Conservation (phyloP, 1,140 invertebrate species). For the Drosophila melanica region DNA sequence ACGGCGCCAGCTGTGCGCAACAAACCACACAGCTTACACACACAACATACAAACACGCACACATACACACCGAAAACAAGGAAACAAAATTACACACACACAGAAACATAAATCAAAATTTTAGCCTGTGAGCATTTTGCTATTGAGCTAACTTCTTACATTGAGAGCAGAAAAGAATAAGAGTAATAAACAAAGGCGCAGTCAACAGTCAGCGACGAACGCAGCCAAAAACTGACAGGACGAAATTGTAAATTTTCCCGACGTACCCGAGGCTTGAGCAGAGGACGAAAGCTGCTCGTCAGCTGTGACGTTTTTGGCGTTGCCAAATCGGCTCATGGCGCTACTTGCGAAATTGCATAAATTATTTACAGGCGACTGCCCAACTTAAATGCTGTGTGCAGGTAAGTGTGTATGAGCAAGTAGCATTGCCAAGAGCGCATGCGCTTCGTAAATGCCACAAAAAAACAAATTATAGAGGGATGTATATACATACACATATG, state of each 20-base stretch:
- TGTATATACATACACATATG: background rate
- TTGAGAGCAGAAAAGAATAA: background rate
- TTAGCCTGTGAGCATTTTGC: conserved; percentile 17
- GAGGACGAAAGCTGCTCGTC: conserved; percentile 42
- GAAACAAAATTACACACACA: conserved; percentile 11
- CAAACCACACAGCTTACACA: conserved; percentile 27
- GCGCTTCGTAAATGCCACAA: conserved; percentile 14
- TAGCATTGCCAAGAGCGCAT: conserved; percentile 34
- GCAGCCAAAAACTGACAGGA: conserved; percentile 65
- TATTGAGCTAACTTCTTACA: conserved; percentile 20
- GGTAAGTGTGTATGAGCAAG: conserved; percentile 23
- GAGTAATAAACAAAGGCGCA: conserved; percentile 18
- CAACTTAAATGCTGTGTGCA: conserved; percentile 36
- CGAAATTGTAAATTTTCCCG: conserved; percentile 28
- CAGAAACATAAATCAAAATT: conserved; percentile 14
- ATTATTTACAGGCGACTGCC: conserved; percentile 66
- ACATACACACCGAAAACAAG: background rate
- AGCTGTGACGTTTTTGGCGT: conserved; percentile 53
- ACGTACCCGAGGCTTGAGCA: conserved; percentile 17
- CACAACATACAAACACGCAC: background rate
- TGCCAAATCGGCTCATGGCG: conserved; percentile 39
- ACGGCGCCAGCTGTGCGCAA: conserved; percentile 39
- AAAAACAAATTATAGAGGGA: background rate
- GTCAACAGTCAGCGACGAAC: conserved; percentile 51
- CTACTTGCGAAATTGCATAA: conserved; percentile 44